phyloP scores from a whole-genome alignment of 2,113 vertebrate species.

The Phycodurus eques region DNA sequence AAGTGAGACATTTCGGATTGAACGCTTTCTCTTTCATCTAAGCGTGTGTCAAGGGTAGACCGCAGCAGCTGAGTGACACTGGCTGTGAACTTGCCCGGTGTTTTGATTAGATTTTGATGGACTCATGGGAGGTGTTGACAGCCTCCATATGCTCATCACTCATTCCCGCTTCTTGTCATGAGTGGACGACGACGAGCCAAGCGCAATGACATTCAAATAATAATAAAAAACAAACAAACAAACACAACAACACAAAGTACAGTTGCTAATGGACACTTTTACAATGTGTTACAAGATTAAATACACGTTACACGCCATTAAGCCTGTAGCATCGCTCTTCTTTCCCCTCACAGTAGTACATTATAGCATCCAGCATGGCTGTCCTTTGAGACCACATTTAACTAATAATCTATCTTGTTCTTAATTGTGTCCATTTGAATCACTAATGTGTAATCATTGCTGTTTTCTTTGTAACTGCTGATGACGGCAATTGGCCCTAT shows the following conservation, averaged over 20 bases:
- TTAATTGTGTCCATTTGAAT: constrained; percentile 11
- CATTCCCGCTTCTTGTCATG: constrained; percentile 39
- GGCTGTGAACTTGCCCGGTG: constrained; percentile 33
- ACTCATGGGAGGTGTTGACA: constrained; percentile 37
- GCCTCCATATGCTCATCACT: constrained; percentile 50
- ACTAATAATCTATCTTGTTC: constrained; percentile 11
- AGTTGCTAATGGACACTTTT: constrained; percentile 48
- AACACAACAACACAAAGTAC: constrained; percentile 18
- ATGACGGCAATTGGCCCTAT: background rate
- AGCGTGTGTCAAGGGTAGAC: background rate
- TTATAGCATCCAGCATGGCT: constrained; percentile 17
- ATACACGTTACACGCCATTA: constrained; percentile 51
- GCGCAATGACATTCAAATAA: constrained; percentile 36
- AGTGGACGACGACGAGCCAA: constrained; percentile 39
- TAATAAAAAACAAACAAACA: constrained; percentile 21
- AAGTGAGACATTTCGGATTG: constrained; percentile 4
- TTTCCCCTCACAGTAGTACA: constrained; percentile 24
- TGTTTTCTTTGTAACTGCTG: constrained; percentile 8
- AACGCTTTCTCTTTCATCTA: background rate
- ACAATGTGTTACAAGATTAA: constrained; percentile 51
- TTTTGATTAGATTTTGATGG: constrained; percentile 55
- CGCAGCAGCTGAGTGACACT: background rate
- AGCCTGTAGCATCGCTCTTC: constrained; percentile 33
- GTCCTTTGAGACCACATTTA: constrained; percentile 1
- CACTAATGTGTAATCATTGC: constrained; percentile 6